phyloP scores from a whole-genome alignment of 2,888 invertebrate species.

The Amiota mariae region DNA sequence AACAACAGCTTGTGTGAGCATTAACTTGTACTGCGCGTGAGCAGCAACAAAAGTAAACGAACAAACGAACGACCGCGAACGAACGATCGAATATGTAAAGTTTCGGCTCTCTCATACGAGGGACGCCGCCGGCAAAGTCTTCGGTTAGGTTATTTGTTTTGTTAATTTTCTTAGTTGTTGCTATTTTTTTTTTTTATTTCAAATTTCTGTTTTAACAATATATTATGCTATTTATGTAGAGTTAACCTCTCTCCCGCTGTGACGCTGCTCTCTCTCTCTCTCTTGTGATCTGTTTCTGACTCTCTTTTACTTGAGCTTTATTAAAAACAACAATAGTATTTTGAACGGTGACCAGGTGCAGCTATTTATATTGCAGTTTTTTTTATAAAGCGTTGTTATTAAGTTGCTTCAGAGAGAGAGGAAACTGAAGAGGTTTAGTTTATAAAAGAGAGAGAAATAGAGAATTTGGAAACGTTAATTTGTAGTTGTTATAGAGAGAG shows the following conservation, averaged over 20 bases:
- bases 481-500: not conserved
- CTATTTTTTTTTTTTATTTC: not conserved
- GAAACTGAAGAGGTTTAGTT: too few species aligned
- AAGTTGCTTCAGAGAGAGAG: not conserved
- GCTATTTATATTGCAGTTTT: not conserved
- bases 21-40: slow-evolving; percentile 17
- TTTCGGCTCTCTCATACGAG: slow-evolving; percentile 39
- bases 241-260: not conserved
- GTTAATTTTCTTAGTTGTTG: not conserved
- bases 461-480: not conserved
- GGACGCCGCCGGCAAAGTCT: slow-evolving; percentile 24
- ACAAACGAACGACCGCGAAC: not conserved
- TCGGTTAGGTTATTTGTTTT: slow-evolving; percentile 1
- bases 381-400: not conserved
- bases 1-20: slow-evolving; percentile 27
- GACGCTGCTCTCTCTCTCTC: not conserved
- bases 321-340: too few species aligned
- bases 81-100: not conserved
- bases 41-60: slow-evolving; percentile 5
- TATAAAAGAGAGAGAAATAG: not conserved
- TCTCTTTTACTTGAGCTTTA: not conserved
- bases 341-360: not conserved
- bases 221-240: slow-evolving; percentile 5
- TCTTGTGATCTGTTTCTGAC: slow-evolving; percentile 4
- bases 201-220: not conserved